A percentile compares a stretch with the other conserved stretches of the same genome.
phyloP scores from a whole-genome alignment of 2,888 invertebrate species.

The Leptinotarsa peninsularis region DNA sequence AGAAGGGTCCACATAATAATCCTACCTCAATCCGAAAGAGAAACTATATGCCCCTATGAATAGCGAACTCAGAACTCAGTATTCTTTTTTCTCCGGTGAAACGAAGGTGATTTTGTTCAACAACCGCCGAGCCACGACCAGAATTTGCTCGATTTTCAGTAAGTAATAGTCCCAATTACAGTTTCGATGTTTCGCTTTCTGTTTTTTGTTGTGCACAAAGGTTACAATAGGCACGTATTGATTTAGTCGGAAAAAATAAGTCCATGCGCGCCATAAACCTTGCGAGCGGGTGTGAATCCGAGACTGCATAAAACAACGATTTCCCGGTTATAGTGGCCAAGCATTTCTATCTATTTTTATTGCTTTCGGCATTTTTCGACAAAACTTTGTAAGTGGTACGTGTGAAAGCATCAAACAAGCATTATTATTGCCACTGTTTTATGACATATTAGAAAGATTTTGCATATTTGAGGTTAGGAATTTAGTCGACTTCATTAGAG shows the following conservation, averaged over 20 bases:
- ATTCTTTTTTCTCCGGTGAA: conserved; percentile 46
- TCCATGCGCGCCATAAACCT: conserved; percentile 65
- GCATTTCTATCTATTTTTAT: conserved; percentile 12
- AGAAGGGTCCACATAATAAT: conserved; percentile 36
- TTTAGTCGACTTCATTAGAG: not conserved
- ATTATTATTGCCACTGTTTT: too few relatives aligned
- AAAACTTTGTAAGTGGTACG: not conserved
- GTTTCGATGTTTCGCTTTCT: conserved; percentile 43
- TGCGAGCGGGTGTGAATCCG: conserved; percentile 55
- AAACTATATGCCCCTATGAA: conserved; percentile 31
- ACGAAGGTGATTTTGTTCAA: conserved; percentile 28
- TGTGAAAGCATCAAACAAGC: not conserved
- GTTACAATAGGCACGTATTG: conserved; percentile 59
- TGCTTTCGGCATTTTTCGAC: conserved; percentile 9
- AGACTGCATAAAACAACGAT: conserved; percentile 59
- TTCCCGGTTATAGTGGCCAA: conserved; percentile 48
- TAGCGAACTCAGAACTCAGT: conserved; percentile 39
- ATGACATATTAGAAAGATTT: too few relatives aligned
- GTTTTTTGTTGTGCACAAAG: conserved; percentile 48
- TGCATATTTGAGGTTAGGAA: conserved; percentile 1
- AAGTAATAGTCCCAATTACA: conserved; percentile 38
- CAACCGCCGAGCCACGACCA: not conserved
- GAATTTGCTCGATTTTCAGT: conserved; percentile 16
- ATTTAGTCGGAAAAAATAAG: conserved; percentile 65
- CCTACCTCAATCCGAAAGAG: conserved; percentile 34